Evolutionary conservation across 1,140 invertebrate genomes (phyloP), one percentile per base, ranked within the genome.

Genomic region (Agrypnia vestita): DNA sequence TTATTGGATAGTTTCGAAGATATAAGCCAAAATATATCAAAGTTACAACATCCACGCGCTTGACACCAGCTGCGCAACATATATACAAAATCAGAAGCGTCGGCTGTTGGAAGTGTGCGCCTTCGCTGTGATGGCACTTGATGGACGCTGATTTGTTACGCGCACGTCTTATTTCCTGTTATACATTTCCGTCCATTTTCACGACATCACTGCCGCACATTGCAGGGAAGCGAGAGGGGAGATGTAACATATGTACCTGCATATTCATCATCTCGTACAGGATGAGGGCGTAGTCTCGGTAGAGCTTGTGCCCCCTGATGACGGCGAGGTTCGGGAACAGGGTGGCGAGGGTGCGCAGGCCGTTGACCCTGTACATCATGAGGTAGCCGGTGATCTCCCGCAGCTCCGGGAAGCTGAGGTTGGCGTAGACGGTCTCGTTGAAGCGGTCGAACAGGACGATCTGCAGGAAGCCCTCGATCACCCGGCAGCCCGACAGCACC

Each of bases 271-370:
- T 93, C 85, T 95, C 95, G 87, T 94, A 97, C 12, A 96, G 91
- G 67, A 98, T 92, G n/a, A 99, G 88, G 10, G 97, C 96, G 87
- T 96, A 98, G 86, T 97, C 94, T 85, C 93, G 92, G 84, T 98
- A 94, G 10, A 98, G 89, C 59, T 92, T 91, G 82, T 95, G 92
- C 43, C 98, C 98, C 43, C 97, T 91, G 79, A 99, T 98, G 19
- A 99, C 94, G n/a, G 94, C 89, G 84, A 99, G 90, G 89, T 99
- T 99, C 7, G 98, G 98, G 88, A 99, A 99, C 17, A 99, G 89
- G 81, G 93, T 90, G 8, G 92, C 92, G 15, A 99, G 88, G 67
- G 94, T 95, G 47, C 90, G 91, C n/a, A 99, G 88, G 47, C 95
- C 94, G 82, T 91, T 91, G 13, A 96, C 93, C 82, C 96, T 92